Evolutionary conservation across 92 coral and sea anemone genomes (phyloP).

Genomic region (Parazoanthus atlanticus): DNA sequence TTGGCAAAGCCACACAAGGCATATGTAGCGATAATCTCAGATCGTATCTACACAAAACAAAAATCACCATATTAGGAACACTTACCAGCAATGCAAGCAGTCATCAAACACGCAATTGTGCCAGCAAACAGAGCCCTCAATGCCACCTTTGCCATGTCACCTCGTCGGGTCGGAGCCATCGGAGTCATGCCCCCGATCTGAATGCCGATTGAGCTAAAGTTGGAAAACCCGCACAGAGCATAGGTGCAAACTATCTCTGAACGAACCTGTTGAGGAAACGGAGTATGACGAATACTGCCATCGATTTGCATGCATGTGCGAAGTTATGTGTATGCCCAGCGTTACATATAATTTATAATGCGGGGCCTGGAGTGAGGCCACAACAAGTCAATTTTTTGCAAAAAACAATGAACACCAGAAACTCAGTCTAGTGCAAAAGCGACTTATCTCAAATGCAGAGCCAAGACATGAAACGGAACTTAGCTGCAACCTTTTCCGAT

Average conservation of each 20-base stretch:
- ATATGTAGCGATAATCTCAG: conserved; percentile 87
- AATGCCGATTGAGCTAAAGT: conserved; percentile 89
- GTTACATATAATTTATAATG: neutral
- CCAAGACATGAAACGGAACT: no score
- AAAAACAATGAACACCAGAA: neutral
- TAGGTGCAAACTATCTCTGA: conserved; percentile 90
- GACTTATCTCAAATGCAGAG: no score
- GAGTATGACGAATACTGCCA: conserved; percentile 25
- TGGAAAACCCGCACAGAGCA: conserved; percentile 95
- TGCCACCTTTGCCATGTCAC: conserved; percentile 88
- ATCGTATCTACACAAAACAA: conserved; percentile 71
- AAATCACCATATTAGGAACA: conserved; percentile 3
- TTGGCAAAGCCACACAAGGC: conserved; percentile 95
- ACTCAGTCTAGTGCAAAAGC: no score
- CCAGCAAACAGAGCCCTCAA: conserved; percentile 93
- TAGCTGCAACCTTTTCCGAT: no score
- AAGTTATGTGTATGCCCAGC: neutral
- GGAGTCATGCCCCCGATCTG: conserved; percentile 97
- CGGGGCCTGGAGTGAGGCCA: neutral
- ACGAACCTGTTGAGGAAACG: conserved; percentile 66
- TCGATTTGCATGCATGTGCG: neutral
- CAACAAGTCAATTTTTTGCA: neutral
- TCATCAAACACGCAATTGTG: conserved; percentile 94
- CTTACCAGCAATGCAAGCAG: conserved; percentile 97
- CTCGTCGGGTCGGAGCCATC: conserved; percentile 83